These are phyloP conservation scores for Paraplagusia blochii DNA, from an alignment of 2,113 vertebrate genomes.

Conservation along the genomic window DNA sequence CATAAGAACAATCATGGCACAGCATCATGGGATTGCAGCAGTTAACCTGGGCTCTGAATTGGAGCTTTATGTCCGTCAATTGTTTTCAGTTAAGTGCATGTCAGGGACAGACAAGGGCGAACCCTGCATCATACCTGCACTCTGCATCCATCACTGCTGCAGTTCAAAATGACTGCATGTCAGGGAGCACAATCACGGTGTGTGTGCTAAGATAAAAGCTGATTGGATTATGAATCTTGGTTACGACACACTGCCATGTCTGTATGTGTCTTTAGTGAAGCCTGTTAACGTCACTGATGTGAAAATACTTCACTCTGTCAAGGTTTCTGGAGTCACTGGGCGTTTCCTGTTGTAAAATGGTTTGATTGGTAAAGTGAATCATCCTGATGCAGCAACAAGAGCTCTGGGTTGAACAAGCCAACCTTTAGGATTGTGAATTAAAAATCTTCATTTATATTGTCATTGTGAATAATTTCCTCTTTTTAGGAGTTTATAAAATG, in stretches of 20 bases:
- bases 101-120: slow-evolving; percentile 46
- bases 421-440: no score
- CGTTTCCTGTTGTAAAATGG: background rate
- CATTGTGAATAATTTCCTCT: no score
- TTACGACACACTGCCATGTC: slow-evolving; percentile 2
- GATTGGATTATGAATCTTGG: slow-evolving; percentile 44
- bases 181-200: slow-evolving; percentile 20
- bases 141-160: slow-evolving; percentile 26
- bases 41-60: slow-evolving; percentile 48
- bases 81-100: slow-evolving; percentile 44
- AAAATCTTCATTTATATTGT: no score
- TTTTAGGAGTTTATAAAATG: no score
- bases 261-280: slow-evolving; percentile 23
- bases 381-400: no score
- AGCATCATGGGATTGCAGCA: slow-evolving; percentile 24
- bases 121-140: slow-evolving; percentile 25
- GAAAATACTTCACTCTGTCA: slow-evolving; percentile 18
- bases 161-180: slow-evolving; percentile 21
- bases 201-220: slow-evolving; percentile 38
- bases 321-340: slow-evolving; percentile 1
- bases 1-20: slow-evolving; percentile 26
- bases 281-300: slow-evolving; percentile 12
- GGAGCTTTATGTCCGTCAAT: slow-evolving; percentile 28
- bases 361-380: no score
- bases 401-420: no score